Percentiles rank a stretch among this genome's conserved stretches.
Evolutionary conservation across 2,888 invertebrate genomes (phyloP).

Genomic region (Piscicola geometra): DNA sequence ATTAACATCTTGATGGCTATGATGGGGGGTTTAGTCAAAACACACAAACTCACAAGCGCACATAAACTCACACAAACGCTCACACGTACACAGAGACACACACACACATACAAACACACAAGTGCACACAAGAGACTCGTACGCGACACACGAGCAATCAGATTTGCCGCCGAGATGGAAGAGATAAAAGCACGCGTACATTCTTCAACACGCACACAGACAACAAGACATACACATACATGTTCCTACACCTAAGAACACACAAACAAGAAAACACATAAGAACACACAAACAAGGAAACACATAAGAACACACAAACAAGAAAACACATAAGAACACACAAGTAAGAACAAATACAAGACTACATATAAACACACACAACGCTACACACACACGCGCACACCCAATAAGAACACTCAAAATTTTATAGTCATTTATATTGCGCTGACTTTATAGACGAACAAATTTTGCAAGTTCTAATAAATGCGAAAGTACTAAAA

Average conservation of each 20-base stretch:
- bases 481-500: no score
- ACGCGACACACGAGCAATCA: no score
- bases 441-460: no score
- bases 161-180: no score
- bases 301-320: constrained; percentile 8
- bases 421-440: no score
- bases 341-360: not conserved
- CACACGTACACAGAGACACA: not conserved
- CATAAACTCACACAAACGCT: not conserved
- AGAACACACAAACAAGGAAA: not conserved
- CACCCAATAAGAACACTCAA: constrained; percentile 4
- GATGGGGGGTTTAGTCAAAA: no score
- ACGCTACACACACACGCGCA: constrained; percentile 3
- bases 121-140: not conserved
- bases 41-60: not conserved
- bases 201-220: not conserved
- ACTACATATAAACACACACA: not conserved
- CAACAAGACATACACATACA: not conserved
- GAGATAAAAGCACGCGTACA: no score
- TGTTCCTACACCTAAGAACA: not conserved
- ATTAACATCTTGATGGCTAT: no score
- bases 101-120: constrained; percentile 2
- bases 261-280: not conserved
- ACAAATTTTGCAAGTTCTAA: no score
- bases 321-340: not conserved